Evolutionary conservation across 2,113 vertebrate genomes (phyloP), one percentile per base, ranked within the genome.

Genomic region (Peromyscus californicus): DNA sequence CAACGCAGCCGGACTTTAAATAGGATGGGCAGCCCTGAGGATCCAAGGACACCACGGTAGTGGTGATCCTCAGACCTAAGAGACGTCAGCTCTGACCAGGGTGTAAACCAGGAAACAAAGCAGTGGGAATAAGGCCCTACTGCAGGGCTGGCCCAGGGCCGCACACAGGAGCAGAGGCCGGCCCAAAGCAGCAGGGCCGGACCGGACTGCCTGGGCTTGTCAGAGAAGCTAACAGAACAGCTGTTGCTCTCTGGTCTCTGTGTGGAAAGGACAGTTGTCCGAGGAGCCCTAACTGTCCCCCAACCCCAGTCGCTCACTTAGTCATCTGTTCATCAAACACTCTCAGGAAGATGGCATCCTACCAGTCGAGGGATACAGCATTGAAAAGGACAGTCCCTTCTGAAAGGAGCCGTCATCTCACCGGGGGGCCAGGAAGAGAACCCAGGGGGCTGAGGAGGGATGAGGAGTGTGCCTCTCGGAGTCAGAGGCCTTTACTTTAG

Each of bases 1-100:
- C 9, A 11, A 39, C 7, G 17, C 11, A 67, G 63, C 78, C 89
- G 85, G 42, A 36, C 16, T 76, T 78, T 57, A 59, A 72, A 63
- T 12, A 31, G n/a, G 51, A 17, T 59, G 29, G 7, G 26, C 7
- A 42, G 65, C n/a, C 65, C 39, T 2, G 70, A 85, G 87, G 59
- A 9, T 6, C 22, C 0, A 0, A 72, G 78, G 45, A n/a, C 39
- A 2, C n/a, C 0, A 10, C 57, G 61, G 31, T 0, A 17, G 22
- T 36, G 1, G 26, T 45, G 63, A 63, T 24, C 0, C 1, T 22
- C 22, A 36, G 72, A 67, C 65, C 36, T 19, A 48, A 39, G 57
- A 17, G 7, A 0, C 31, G 21, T 33, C 10, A 26, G 26, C 39
- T 7, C 4, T 19, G 59, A 75, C 19, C 29, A 12, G n/a, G 11